Evolutionary conservation across 1,140 invertebrate species (phyloP), one percentile per base, ranked within the genome.

Genomic region (Heterodera schachtii): DNA sequence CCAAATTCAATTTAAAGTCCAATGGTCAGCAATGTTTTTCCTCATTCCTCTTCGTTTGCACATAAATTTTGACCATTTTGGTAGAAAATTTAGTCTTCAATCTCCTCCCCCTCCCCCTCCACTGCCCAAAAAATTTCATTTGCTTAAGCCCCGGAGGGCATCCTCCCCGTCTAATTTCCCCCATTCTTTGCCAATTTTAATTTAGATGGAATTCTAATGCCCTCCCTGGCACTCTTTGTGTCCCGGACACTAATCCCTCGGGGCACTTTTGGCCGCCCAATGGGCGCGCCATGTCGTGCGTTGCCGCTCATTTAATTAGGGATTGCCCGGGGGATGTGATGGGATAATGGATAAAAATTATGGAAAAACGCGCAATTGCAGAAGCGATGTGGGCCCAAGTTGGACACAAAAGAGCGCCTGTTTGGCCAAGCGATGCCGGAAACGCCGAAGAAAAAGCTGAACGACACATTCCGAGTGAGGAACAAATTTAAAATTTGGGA

Each of bases 361-460:
- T 74, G 47, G 31, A 74, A n/a, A 52, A 74, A 5, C 1, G 49
- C 3, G 31, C 66, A 64, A 3, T 87, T 88, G 86, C 69, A 86
- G 85, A 83, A 86, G n/a, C 86, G 81, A 60, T 83, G 84, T 79
- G 86, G 71, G 64, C 86, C 85, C n/a, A 80, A 81, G 67, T 49
- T 81, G 31, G 81, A 86, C 84, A 86, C 85, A 16, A 78, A 88
- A 57, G 84, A 86, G 41, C 85, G 85, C 46, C 79, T 86, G 31
- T 86, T 86, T 66, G 85, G 85, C 3, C 43, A 67, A 31, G 9
- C 47, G 9, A 73, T 70, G 43, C 77, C 83, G n/a, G 74, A 43
- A 44, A 70, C 71, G 31, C 69, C 69, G 16, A 74, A 83, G 66
- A 81, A 80, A 47, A 83, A 78, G 57, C 70, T 84, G 44, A 87